phyloP scores from a whole-genome alignment of 2,113 vertebrate genomes.

The Falcunculus frontatus region DNA sequence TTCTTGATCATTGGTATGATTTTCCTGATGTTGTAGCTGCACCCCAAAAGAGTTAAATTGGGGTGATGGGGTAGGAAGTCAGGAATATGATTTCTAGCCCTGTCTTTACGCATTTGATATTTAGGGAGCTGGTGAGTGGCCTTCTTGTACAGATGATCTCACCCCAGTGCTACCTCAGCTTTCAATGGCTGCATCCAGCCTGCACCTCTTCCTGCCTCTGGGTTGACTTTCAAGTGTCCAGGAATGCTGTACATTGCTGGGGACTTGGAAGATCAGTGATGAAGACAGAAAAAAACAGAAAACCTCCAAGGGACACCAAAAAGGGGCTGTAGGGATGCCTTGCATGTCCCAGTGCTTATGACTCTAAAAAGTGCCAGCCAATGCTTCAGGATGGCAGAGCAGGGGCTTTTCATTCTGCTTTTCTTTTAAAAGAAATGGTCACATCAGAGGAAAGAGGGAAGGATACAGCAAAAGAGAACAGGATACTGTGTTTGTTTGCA shows the following conservation, averaged over 20 bases:
- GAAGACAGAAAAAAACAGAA: not conserved
- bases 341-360: not conserved
- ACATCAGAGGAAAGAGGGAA: not conserved
- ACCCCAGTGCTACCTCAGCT: not conserved
- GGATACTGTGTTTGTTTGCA: not conserved
- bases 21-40: not conserved
- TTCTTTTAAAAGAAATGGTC: not conserved
- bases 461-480: not conserved
- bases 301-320: not conserved
- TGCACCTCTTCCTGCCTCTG: not conserved
- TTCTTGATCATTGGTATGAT: not conserved
- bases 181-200: not conserved
- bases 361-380: not conserved
- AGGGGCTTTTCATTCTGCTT: not conserved
- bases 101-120: not conserved
- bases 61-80: not conserved
- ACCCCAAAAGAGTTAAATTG: not conserved
- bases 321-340: not conserved
- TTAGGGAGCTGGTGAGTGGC: not conserved
- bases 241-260: not conserved
- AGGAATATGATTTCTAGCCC: not conserved
- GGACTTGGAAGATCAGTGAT: not conserved
- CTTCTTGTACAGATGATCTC: not conserved
- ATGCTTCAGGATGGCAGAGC: not conserved
- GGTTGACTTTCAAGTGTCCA: not conserved